Evolutionary conservation across 2,797 vertebrate species (phyloP).

Genomic region (Austrolebias charrua): DNA sequence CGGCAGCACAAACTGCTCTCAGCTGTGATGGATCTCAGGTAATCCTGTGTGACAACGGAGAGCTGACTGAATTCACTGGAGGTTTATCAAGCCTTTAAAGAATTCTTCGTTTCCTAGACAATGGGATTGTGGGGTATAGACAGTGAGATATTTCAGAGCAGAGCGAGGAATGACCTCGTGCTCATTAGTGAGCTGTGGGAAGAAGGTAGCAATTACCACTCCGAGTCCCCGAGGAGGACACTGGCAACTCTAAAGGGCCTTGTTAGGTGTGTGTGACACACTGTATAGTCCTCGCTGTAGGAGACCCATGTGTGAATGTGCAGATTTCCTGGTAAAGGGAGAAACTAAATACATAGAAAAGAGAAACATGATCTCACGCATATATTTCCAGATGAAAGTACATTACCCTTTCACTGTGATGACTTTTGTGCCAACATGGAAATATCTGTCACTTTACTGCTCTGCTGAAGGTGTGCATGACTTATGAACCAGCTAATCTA

Average conservation of each 20-base stretch:
- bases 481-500: neutral
- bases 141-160: constrained; percentile 40
- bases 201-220: constrained; percentile 62
- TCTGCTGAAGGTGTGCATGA: too few species aligned
- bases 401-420: neutral
- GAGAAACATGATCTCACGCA: neutral
- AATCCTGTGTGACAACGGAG: constrained; percentile 32
- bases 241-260: constrained; percentile 55
- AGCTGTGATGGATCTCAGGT: constrained; percentile 17
- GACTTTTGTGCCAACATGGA: too few species aligned
- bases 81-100: constrained; percentile 36
- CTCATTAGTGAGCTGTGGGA: constrained; percentile 69
- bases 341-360: neutral
- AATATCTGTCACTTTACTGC: too few species aligned
- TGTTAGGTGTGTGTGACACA: constrained; percentile 61
- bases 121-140: constrained; percentile 56
- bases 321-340: neutral
- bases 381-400: neutral
- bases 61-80: constrained; percentile 26
- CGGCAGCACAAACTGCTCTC: neutral
- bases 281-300: constrained; percentile 29
- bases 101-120: constrained; percentile 64
- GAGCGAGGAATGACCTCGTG: constrained; percentile 50
- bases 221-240: constrained; percentile 50
- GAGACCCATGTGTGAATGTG: constrained; percentile 7